Evolutionary conservation across 2,113 vertebrate species (phyloP), one percentile per base, ranked within the genome.

Genomic region (Numida meleagris): DNA sequence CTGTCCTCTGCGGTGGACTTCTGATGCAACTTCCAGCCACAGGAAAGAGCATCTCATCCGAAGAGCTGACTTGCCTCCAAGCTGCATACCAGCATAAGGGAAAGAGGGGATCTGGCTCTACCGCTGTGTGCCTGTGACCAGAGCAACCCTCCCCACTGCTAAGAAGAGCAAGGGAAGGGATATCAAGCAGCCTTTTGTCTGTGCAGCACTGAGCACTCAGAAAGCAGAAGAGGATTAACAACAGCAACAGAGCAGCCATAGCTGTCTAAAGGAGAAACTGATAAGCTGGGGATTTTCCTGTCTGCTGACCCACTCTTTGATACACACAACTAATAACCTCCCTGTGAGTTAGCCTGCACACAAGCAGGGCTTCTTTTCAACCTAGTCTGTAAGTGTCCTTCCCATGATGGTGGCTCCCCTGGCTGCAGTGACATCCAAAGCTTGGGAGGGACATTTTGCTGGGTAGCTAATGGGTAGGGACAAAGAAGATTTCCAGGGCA

Each of bases 11-110:
- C 0, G 0, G 87, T 90, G 90, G 93, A 78, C 73, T 95, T 93
- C 95, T 94, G 93, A 95, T 93, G 93, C 70, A 95, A 93, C 91
- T 86, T 83, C 61, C 58, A 95, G 82, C 94, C 94, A 90, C 88
- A 86, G 90, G 81, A 95, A 94, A 84, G 90, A 86, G 65, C 72
- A 92, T 90, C 73, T 92, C 73, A 61, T 76, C 88, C 86, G 81
- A 84, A 83, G 76, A 65, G 70, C 70, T 90, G 96, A 79, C 12
- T 8, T 0, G 12, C 48, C 90, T 90, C 83, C 68, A 78, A 81
- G 66, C 31, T 95, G 76, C 95, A 92, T 92, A 81, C 93, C 91
- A 70, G 34, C 70, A 8, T 88, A 84, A 94, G 66, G 78, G 73
- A 73, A 93, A 88, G 82, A 86, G 70, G 73, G 70, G 76, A 84